Conservation (phyloP, 2,113 vertebrate genomes). For the Dicaeum eximium region DNA sequence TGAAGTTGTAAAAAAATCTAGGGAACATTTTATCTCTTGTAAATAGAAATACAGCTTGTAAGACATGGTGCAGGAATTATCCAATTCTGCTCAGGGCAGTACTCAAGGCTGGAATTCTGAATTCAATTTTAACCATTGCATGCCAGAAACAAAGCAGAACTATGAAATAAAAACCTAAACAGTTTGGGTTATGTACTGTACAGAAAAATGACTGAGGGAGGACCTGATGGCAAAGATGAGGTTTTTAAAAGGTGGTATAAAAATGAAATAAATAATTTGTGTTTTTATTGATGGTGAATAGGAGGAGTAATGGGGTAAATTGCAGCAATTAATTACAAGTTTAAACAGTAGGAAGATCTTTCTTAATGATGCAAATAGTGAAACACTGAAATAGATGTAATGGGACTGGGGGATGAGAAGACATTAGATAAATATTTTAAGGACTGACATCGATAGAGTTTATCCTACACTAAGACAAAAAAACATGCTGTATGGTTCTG, state of each 20-base stretch:
- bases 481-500: neutral
- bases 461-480: neutral
- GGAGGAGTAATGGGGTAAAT: neutral
- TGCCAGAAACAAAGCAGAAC: neutral
- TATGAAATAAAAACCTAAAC: neutral
- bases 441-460: neutral
- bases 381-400: neutral
- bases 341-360: neutral
- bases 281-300: neutral
- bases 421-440: neutral
- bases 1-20: slow-evolving; percentile 10
- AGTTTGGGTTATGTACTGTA: neutral
- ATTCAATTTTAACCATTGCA: neutral
- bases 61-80: neutral
- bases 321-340: neutral
- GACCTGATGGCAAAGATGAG: neutral
- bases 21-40: slow-evolving; percentile 29
- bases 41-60: slow-evolving; percentile 22
- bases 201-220: neutral
- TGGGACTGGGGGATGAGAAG: neutral
- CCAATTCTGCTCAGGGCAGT: neutral
- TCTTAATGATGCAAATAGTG: neutral
- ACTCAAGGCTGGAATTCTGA: neutral
- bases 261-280: neutral
- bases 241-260: neutral